Evolutionary conservation across 2,797 vertebrate genomes (phyloP).

Genomic region (Oophaga sylvatica): DNA sequence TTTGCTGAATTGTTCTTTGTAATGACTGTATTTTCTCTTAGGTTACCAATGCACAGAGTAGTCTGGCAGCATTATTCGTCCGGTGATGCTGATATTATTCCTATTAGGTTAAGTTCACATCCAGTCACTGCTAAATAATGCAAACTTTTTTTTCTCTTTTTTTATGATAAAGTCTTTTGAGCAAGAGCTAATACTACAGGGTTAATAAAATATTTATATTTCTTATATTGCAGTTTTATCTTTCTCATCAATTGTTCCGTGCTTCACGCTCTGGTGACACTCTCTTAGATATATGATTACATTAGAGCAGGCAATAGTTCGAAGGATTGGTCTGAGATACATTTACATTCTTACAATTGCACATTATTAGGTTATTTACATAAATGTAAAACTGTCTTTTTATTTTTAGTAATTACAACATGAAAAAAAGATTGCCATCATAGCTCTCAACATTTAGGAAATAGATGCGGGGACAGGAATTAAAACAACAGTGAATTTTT

Average conservation of each 20-base stretch:
- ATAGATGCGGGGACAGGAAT: neutral
- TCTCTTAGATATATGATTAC: conserved; percentile 31
- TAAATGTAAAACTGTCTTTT: neutral
- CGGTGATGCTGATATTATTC: neutral
- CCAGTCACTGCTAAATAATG: conserved; percentile 45
- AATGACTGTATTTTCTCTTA: neutral
- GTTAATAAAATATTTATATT: conserved; percentile 58
- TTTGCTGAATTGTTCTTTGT: no score
- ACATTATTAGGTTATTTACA: neutral
- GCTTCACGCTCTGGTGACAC: conserved; percentile 12
- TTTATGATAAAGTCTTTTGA: conserved; percentile 36
- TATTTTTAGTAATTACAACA: neutral
- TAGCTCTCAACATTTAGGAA: neutral
- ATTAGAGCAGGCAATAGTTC: conserved; percentile 19
- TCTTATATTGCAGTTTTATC: conserved; percentile 54
- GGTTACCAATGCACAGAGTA: neutral
- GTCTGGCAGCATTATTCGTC: neutral
- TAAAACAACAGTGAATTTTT: neutral
- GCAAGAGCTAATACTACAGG: conserved; percentile 22
- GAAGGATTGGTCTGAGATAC: neutral
- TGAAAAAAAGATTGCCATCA: neutral
- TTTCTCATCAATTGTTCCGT: conserved; percentile 44
- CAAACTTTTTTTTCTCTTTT: conserved; percentile 24
- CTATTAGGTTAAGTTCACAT: conserved; percentile 15
- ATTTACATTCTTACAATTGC: conserved; percentile 8